phyloP scores from a whole-genome alignment of 2,113 vertebrate genomes.

The Microtus oregoni region DNA sequence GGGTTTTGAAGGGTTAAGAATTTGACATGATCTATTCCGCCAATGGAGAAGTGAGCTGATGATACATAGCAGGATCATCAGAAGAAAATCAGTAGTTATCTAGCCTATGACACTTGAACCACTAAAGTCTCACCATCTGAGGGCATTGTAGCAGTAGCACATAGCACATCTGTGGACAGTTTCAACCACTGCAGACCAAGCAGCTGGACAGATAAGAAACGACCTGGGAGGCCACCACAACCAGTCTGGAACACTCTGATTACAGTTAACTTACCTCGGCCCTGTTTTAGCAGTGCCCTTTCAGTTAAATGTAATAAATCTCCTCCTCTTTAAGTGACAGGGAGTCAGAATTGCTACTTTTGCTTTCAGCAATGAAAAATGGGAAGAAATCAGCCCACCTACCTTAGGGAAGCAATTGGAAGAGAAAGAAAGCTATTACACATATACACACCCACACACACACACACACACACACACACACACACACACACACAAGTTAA shows the following conservation, averaged over 20 bases:
- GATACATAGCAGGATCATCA: not conserved
- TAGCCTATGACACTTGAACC: not conserved
- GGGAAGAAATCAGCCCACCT: not conserved
- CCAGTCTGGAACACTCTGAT: conserved; percentile 14
- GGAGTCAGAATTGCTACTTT: conserved; percentile 40
- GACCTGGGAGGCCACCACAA: not conserved
- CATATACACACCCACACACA: too few species aligned
- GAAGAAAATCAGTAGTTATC: conserved; percentile 8
- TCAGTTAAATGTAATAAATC: conserved; percentile 66
- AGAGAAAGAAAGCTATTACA: not conserved
- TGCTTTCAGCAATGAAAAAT: conserved; percentile 48
- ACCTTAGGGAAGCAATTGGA: not conserved
- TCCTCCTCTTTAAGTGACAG: conserved; percentile 58
- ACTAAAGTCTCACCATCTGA: not conserved
- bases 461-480: too few species aligned
- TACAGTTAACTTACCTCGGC: not conserved
- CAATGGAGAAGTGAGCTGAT: not conserved
- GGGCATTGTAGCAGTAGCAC: not conserved
- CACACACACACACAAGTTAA: not conserved
- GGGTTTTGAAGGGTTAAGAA: not conserved
- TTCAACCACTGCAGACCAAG: not conserved
- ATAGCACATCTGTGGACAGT: not conserved
- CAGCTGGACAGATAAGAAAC: not conserved
- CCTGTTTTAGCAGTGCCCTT: conserved; percentile 48
- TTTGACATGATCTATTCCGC: not conserved